Evolutionary conservation across 2,888 invertebrate species (phyloP), one percentile per base, ranked within the genome.

Genomic region (Himalopsyche tibetana): DNA sequence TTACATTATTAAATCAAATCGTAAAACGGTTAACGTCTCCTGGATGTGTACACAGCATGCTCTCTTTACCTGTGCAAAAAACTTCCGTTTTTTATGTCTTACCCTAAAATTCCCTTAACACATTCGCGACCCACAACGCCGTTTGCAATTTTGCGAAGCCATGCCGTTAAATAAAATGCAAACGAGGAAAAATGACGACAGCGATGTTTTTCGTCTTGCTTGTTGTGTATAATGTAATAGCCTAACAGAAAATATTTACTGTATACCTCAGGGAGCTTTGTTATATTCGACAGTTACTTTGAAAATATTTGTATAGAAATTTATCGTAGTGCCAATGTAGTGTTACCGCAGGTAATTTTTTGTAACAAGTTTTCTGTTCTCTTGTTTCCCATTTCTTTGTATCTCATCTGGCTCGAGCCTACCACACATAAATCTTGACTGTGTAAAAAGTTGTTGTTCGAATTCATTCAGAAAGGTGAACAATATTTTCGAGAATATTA

Each of bases 31-130:
- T 74, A 36, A 15, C 36, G 36, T 38, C 74, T 36, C 12, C 74
- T 74, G 74, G 36, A 36, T 74, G 74, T 74, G 74, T 74, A 74
- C 74, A 74, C 74, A 74, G 38, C 38, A 74, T 74, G 74, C 74
- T 74, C 74, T 74, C 74, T 74, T 74, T 74, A 74, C 74, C 74
- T 74, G 74, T 74, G 74, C 36, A 74, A 74, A 74, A 74, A 74
- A 74, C 74, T 74, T 74, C 74, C 74, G 74, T 74, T 74, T 74
- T 74, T 74, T 74, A 74, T 74, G 74, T 74, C 74, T 74, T 74
- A 74, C 74, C 74, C 74, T 74, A 74, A 74, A 74, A 74, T 74
- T 74, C 74, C 74, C 74, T 74, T 74, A 74, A 74, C 74, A 74
- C 74, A 74, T 74, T 63, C 74, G 74, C 74, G 74, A 74, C 74